phyloP scores from a whole-genome alignment of 2,113 vertebrate genomes.

The Phaetusa simplex region DNA sequence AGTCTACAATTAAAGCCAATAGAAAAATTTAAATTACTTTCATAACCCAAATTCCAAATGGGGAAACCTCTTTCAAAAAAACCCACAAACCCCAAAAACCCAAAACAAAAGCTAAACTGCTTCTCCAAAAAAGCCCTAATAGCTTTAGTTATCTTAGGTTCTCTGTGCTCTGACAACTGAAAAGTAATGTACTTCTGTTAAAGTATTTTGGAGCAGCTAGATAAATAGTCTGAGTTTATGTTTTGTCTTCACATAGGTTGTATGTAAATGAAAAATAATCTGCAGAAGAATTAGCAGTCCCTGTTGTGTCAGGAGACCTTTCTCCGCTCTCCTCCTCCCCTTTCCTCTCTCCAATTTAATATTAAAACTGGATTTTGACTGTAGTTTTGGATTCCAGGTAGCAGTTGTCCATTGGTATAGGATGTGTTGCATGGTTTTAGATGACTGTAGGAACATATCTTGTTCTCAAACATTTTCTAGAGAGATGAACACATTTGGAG shows the following conservation, averaged over 20 bases:
- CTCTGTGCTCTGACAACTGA: background rate
- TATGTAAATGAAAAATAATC: background rate
- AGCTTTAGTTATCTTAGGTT: background rate
- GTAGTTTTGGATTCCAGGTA: background rate
- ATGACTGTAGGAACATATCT: background rate
- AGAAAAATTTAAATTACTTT: background rate
- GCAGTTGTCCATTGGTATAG: background rate
- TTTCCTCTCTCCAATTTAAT: background rate
- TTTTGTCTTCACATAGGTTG: background rate
- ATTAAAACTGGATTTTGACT: background rate
- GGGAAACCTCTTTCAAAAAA: background rate
- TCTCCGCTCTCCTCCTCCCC: background rate
- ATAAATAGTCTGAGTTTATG: background rate
- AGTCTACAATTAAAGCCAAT: background rate
- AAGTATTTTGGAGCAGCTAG: background rate
- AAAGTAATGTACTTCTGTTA: background rate
- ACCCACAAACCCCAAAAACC: background rate
- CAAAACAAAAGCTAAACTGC: background rate
- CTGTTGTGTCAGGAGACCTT: background rate
- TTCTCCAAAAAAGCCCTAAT: background rate
- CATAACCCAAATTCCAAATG: background rate
- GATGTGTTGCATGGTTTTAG: background rate
- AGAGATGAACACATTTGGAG: background rate
- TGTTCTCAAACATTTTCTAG: background rate
- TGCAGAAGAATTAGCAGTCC: background rate